These are phyloP conservation scores for Apistogramma diplotaenia DNA, from an alignment of 2,113 vertebrate species.

Conservation along the genomic window DNA sequence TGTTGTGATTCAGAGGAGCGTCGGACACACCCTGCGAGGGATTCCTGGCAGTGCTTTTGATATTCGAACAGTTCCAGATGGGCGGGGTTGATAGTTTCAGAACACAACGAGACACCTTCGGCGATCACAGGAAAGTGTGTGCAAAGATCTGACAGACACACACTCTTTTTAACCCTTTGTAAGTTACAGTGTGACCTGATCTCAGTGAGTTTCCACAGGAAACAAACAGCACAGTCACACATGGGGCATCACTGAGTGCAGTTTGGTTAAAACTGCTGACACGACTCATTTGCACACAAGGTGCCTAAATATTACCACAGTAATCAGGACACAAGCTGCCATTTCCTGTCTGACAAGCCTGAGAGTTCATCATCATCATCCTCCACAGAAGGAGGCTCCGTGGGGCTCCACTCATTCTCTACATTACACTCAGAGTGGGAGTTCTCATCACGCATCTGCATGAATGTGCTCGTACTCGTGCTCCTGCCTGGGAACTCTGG, in stretches of 20 bases:
- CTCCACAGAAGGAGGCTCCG: no score
- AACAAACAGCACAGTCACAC: no score
- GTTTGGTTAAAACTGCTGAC: no score
- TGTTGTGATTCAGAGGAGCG: slow-evolving; percentile 23
- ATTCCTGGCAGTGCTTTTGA: slow-evolving; percentile 47
- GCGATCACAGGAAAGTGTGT: not conserved
- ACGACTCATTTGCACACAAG: no score
- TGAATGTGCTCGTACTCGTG: no score
- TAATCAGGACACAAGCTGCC: not conserved
- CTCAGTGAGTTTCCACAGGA: not conserved
- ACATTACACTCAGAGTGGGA: no score
- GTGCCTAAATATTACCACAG: no score
- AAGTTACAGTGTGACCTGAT: not conserved
- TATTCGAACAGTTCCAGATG: slow-evolving; percentile 10
- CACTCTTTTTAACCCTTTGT: not conserved
- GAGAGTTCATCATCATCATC: no score
- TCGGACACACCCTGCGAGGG: slow-evolving; percentile 38
- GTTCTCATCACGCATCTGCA: no score
- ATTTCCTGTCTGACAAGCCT: not conserved
- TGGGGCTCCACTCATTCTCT: no score
- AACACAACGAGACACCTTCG: not conserved
- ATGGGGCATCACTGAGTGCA: no score
- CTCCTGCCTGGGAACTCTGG: not conserved
- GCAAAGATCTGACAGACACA: not conserved
- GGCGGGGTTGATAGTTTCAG: slow-evolving; percentile 26